Conservation (phyloP, 1,140 invertebrate genomes). For the Cydia splendana region DNA sequence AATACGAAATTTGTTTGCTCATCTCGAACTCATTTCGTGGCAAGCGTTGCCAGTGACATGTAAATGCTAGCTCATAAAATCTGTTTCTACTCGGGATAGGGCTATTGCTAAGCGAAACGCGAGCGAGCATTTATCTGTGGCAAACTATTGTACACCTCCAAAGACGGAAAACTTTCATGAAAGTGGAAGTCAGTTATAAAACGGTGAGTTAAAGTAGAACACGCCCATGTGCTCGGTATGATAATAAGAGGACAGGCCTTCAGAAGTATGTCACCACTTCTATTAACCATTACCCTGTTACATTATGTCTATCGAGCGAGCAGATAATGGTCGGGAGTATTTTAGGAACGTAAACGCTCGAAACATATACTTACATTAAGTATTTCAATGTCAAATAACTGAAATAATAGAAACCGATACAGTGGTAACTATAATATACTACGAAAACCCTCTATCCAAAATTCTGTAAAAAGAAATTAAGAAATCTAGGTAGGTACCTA, state of each 20-base stretch:
- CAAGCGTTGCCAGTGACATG: conserved; percentile 28
- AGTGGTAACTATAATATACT: too few relatives aligned
- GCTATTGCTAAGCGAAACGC: background rate
- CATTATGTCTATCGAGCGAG: too few relatives aligned
- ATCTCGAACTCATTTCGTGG: conserved; percentile 26
- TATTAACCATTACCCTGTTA: background rate
- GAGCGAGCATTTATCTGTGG: background rate
- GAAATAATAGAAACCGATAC: too few relatives aligned
- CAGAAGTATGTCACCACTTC: background rate
- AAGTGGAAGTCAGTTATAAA: background rate
- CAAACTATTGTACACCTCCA: background rate
- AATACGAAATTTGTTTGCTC: conserved; percentile 31
- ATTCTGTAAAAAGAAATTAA: too few relatives aligned
- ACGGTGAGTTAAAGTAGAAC: background rate
- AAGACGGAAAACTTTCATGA: background rate
- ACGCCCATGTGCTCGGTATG: background rate
- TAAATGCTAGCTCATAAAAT: conserved; percentile 32
- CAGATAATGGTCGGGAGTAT: background rate
- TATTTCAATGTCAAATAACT: too few relatives aligned
- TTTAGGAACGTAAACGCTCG: too few relatives aligned
- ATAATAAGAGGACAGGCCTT: background rate
- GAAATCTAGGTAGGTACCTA: too few relatives aligned
- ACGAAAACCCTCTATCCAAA: too few relatives aligned
- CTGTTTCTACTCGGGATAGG: conserved; percentile 10
- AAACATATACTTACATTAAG: too few relatives aligned